phyloP scores from a whole-genome alignment of 2,113 vertebrate species.

The Bostrychus sinensis region DNA sequence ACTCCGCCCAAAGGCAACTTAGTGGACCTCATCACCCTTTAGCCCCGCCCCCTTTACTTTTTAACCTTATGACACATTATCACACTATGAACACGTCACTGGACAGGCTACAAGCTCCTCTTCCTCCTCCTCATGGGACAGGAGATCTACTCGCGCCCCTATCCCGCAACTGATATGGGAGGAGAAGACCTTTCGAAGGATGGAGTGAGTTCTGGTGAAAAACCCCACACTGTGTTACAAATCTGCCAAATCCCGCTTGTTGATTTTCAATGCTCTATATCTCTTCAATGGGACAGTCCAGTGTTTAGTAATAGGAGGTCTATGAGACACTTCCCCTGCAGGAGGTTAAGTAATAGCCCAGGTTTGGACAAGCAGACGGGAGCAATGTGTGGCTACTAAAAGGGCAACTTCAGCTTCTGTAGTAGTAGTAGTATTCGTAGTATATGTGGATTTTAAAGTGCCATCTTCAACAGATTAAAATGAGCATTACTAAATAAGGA shows the following conservation, averaged over 20 bases:
- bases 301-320: no score
- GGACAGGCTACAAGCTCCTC: constrained; percentile 6
- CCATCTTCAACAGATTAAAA: no score
- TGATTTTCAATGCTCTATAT: neutral
- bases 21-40: constrained; percentile 98
- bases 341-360: no score
- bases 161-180: neutral
- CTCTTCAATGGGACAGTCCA: neutral
- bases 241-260: constrained; percentile 23
- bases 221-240: neutral
- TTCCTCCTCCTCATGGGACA: neutral
- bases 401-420: no score
- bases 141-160: neutral
- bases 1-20: constrained; percentile 98
- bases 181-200: no score
- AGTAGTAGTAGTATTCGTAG: no score
- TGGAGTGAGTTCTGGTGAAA: no score
- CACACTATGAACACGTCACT: neutral
- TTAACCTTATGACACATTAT: neutral
- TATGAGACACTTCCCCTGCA: no score
- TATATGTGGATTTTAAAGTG: no score
- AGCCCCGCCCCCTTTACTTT: constrained; percentile 56
- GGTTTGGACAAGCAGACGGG: constrained; percentile 2
- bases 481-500: no score
- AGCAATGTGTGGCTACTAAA: no score